Evolutionary conservation across 2,113 vertebrate genomes (phyloP), one percentile per base, ranked within the genome.

Genomic region (Vicugna pacos): DNA sequence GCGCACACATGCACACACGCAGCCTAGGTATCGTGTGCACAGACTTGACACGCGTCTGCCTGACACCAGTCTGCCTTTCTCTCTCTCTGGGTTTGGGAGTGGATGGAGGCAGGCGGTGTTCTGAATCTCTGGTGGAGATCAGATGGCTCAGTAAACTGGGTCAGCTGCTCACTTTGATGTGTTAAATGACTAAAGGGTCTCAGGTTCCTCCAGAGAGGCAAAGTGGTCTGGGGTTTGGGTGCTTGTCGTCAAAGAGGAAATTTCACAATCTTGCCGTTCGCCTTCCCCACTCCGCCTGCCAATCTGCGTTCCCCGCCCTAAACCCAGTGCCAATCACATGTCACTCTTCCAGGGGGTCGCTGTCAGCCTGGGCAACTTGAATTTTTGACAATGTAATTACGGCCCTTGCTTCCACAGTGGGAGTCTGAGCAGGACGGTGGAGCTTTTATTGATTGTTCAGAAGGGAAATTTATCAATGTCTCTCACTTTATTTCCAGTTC

Each of bases 381-480:
- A 98, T 98, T 98, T 98, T 98, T 99, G 99, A 99, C 99, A 99
- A 99, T 99, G 99, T 99, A 99, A 99, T 99, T 99, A 99, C 83
- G 99, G 99, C 98, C 98, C 99, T 98, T 98, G 98, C 98, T 98
- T 99, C 98, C 96, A 96, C 97, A 97, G 98, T 97, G 98, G 99
- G 98, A 98, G 98, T 98, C 98, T 98, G 98, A 98, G 92, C 89
- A 89, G 99, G 98, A 99, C 93, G 98, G 98, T 98, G 98, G 98
- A 98, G 98, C 96, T 99, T 99, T 99, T 99, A 99, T 99, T 99
- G 99, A 99, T 99, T 99, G 98, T 98, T 98, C 98, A 98, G 98
- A 98, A 98, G 98, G 98, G 99, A 99, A 99, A 99, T 99, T 99
- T 99, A 99, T 99, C 99, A 99, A 99, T 99, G 99, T 99, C 99